These are phyloP conservation scores for Pantherophis vulpinus DNA, from an alignment of 2,797 vertebrate species.

Conservation along the genomic window DNA sequence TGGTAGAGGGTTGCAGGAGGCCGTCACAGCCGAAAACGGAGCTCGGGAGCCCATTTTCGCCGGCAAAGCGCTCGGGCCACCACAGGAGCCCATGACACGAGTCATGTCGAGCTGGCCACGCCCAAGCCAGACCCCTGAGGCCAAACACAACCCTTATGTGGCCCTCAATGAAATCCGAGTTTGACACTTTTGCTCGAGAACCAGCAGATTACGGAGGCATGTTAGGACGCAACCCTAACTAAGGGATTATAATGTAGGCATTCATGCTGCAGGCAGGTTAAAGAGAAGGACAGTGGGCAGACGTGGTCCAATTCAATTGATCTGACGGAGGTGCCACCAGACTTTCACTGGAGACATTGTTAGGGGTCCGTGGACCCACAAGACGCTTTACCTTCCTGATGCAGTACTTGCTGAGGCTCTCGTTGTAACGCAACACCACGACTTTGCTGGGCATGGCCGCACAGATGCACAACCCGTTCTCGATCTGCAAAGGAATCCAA, in stretches of 20 bases:
- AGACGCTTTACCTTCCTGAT: constrained; percentile 87
- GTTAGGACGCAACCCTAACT: too few relatives aligned
- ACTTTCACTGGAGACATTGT: neutral
- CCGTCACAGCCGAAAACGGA: too few relatives aligned
- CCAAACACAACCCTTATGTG: too few relatives aligned
- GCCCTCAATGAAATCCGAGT: too few relatives aligned
- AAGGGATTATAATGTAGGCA: neutral
- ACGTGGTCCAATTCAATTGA: accelerated
- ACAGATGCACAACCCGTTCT: constrained; percentile 91
- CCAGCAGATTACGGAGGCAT: too few relatives aligned
- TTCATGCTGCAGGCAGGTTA: neutral
- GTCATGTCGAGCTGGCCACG: too few relatives aligned
- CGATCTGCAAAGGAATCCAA: constrained; percentile 76
- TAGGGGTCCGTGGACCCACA: neutral
- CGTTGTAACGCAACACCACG: constrained; percentile 91
- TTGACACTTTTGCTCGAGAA: too few relatives aligned
- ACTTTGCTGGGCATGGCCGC: constrained; percentile 97
- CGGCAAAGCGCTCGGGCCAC: too few relatives aligned
- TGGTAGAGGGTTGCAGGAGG: too few relatives aligned
- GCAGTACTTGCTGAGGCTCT: constrained; percentile 94
- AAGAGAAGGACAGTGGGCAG: neutral
- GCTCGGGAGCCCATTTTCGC: too few relatives aligned
- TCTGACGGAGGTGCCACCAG: neutral
- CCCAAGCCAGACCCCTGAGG: too few relatives aligned
- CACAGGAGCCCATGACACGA: too few relatives aligned